Percentiles rank a stretch among this genome's conserved stretches.
Conservation (phyloP, 2,113 vertebrate species). For the Cisticola juncidis region DNA sequence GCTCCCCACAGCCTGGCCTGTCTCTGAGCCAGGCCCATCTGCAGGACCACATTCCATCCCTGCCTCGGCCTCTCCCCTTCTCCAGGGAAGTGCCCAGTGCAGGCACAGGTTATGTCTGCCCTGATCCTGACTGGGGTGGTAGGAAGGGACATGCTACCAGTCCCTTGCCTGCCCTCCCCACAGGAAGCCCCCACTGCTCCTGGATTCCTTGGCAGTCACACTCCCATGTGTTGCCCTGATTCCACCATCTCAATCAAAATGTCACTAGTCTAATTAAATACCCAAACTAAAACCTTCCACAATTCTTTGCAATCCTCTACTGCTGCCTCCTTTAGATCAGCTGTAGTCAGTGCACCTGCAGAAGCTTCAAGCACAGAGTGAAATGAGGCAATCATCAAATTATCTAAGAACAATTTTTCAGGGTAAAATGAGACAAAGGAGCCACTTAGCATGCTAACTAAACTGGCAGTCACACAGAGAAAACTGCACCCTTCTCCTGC, state of each 20-base stretch:
- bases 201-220: not conserved
- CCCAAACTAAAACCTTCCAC: not conserved
- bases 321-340: not conserved
- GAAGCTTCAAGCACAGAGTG: fast-evolving
- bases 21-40: not conserved
- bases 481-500: not conserved
- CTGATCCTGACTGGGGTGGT: not conserved
- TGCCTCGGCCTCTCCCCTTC: not conserved
- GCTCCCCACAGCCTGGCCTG: not conserved
- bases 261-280: not conserved
- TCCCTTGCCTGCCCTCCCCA: not conserved
- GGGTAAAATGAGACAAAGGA: not conserved
- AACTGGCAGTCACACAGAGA: not conserved
- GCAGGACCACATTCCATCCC: fast-evolving
- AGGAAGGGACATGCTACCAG: not conserved
- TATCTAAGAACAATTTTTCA: not conserved
- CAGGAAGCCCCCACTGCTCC: fast-evolving
- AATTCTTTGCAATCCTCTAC: not conserved
- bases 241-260: not conserved
- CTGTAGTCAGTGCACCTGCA: not conserved
- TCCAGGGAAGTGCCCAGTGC: not conserved
- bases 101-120: fast-evolving
- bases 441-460: not conserved
- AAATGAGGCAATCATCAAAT: fast-evolving
- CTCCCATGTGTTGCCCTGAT: not conserved